phyloP scores from a whole-genome alignment of 1,140 invertebrate species.

The Venturia canescens region DNA sequence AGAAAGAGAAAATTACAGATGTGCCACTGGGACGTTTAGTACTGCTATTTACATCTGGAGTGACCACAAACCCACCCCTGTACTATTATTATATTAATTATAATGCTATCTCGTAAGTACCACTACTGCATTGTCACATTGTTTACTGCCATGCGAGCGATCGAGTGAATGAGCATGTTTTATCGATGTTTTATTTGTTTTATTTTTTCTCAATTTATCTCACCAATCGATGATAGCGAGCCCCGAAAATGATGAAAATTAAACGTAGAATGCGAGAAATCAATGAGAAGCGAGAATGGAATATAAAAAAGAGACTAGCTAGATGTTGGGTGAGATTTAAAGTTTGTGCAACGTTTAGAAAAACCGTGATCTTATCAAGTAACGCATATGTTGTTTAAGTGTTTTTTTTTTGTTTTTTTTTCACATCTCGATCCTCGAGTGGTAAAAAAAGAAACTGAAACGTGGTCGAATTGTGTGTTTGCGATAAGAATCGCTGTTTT shows the following conservation, averaged over 20 bases:
- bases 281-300: neutral
- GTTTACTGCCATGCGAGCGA: constrained; percentile 75
- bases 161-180: constrained; percentile 46
- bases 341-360: constrained; percentile 31
- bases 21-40: constrained; percentile 77
- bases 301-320: neutral
- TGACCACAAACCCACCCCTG: constrained; percentile 76
- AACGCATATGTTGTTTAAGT: constrained; percentile 54
- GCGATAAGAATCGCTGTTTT: constrained; percentile 16
- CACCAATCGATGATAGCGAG: constrained; percentile 57
- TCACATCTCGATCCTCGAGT: constrained; percentile 16
- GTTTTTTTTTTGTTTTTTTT: constrained; percentile 49
- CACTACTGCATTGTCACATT: constrained; percentile 78
- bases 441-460: constrained; percentile 33
- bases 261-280: constrained; percentile 21
- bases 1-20: constrained; percentile 47
- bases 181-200: neutral
- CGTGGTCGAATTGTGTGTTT: constrained; percentile 2
- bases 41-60: constrained; percentile 69
- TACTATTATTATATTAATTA: constrained; percentile 73
- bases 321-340: neutral
- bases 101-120: constrained; percentile 74
- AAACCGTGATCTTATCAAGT: constrained; percentile 35
- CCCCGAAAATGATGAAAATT: constrained; percentile 39
- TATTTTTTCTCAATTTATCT: constrained; percentile 31